Evolutionary conservation across 53 echinoderm and acorn worm genomes (phyloP).

Genomic region (Holothuria scabra): DNA sequence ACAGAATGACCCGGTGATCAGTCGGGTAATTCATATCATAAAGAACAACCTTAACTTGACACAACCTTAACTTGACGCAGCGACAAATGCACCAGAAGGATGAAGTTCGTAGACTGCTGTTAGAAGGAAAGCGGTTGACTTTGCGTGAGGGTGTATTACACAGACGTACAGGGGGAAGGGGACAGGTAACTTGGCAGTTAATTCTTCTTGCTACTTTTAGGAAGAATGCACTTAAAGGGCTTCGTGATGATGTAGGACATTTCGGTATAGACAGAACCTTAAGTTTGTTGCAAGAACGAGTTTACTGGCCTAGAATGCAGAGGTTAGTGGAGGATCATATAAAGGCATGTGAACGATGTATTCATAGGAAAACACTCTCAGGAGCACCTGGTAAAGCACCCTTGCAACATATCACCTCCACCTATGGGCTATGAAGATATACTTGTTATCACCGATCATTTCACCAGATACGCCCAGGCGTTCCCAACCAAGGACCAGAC

Average conservation of each 20-base stretch:
- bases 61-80: no score
- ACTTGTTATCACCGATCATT: slow-evolving; percentile 66
- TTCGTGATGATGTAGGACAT: slow-evolving; percentile 61
- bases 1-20: not conserved
- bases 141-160: slow-evolving; percentile 29
- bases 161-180: no score
- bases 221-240: slow-evolving; percentile 2
- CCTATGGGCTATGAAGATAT: slow-evolving; percentile 52
- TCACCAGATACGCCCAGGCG: slow-evolving; percentile 56
- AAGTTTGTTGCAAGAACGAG: slow-evolving; percentile 36
- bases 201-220: slow-evolving; percentile 40
- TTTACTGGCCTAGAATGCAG: slow-evolving; percentile 46
- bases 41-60: not conserved
- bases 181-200: not conserved
- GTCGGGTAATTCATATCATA: slow-evolving; percentile 9
- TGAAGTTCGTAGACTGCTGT: slow-evolving; percentile 24
- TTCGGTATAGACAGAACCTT: slow-evolving; percentile 53
- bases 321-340: no score
- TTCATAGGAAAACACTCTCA: slow-evolving; percentile 9
- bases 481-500: slow-evolving; percentile 64
- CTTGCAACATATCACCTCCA: slow-evolving; percentile 21
- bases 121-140: slow-evolving; percentile 34
- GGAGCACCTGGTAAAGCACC: slow-evolving; percentile 35
- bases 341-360: slow-evolving; percentile 28
- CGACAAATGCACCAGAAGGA: not conserved